A percentile compares a stretch with the other conserved stretches of the same genome.
phyloP scores from a whole-genome alignment of 2,888 invertebrate genomes.

The Geophilus truncorum region DNA sequence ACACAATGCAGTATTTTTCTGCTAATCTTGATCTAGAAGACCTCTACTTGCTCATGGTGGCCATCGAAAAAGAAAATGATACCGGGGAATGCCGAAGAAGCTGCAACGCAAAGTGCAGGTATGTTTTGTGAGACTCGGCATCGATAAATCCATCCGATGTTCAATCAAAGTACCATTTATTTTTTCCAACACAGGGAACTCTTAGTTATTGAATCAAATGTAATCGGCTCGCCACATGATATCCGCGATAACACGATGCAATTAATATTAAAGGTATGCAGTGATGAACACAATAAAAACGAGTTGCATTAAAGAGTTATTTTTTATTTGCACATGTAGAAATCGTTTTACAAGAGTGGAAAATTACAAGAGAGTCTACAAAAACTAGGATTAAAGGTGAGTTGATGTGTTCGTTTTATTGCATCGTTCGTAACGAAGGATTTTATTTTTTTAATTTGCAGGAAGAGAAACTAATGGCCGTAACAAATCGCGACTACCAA shows the following conservation, averaged over 20 bases:
- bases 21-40: neutral
- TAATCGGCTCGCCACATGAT: neutral
- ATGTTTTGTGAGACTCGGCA: neutral
- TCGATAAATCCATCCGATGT: neutral
- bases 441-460: neutral
- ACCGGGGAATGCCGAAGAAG: neutral
- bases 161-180: too few species aligned
- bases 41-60: neutral
- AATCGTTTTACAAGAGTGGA: constrained; percentile 10
- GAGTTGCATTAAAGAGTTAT: neutral
- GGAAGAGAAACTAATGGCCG: neutral
- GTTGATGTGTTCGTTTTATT: neutral
- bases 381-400: neutral
- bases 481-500: neutral
- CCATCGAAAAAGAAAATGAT: neutral
- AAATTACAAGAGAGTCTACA: neutral
- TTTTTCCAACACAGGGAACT: neutral
- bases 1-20: neutral
- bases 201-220: neutral
- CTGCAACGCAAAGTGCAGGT: neutral
- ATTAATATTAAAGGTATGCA: neutral
- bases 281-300: neutral
- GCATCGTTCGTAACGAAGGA: neutral
- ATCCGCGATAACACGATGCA: neutral
- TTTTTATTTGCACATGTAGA: neutral